Evolutionary conservation across 2,797 vertebrate species (phyloP).

Genomic region (Amphiprion clarkii): DNA sequence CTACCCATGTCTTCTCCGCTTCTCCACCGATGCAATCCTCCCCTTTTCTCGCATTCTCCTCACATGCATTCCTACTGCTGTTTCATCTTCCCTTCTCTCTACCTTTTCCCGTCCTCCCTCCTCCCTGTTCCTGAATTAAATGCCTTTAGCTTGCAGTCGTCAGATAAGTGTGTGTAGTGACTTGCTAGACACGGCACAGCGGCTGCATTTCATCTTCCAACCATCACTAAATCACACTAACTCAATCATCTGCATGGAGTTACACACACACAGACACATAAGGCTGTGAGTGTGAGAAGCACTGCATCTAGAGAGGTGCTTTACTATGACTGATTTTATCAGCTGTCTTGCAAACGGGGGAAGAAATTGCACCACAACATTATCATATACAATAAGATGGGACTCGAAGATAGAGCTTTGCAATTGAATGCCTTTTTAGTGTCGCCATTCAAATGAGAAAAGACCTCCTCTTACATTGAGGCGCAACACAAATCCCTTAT

Average conservation of each 20-base stretch:
- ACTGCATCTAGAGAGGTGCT: slow-evolving; percentile 65
- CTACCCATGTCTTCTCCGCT: slow-evolving; percentile 30
- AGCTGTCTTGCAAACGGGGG: slow-evolving; percentile 69
- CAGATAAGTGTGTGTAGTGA: slow-evolving; percentile 76
- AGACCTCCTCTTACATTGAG: slow-evolving; percentile 63
- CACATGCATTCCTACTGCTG: slow-evolving; percentile 11
- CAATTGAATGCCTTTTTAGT: slow-evolving; percentile 77
- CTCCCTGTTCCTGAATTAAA: slow-evolving; percentile 69
- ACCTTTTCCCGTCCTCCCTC: slow-evolving; percentile 23
- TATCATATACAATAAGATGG: slow-evolving; percentile 82
- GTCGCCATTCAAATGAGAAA: slow-evolving; percentile 77
- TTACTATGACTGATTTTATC: slow-evolving; percentile 79
- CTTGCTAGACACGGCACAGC: slow-evolving; percentile 61
- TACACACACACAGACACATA: slow-evolving; percentile 33
- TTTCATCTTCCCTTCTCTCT: slow-evolving; percentile 25
- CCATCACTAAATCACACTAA: slow-evolving; percentile 78
- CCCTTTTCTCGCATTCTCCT: slow-evolving; percentile 47
- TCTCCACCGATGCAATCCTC: slow-evolving; percentile 23
- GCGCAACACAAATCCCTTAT: slow-evolving; percentile 61
- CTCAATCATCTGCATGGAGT: slow-evolving; percentile 78
- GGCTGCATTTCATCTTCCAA: slow-evolving; percentile 76
- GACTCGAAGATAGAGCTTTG: slow-evolving; percentile 70
- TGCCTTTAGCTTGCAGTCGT: slow-evolving; percentile 69
- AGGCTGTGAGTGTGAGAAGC: slow-evolving; percentile 31
- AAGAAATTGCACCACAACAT: slow-evolving; percentile 79